These are phyloP conservation scores for Shargacucullia verbasci DNA, from an alignment of 2,888 invertebrate species.

Conservation along the genomic window DNA sequence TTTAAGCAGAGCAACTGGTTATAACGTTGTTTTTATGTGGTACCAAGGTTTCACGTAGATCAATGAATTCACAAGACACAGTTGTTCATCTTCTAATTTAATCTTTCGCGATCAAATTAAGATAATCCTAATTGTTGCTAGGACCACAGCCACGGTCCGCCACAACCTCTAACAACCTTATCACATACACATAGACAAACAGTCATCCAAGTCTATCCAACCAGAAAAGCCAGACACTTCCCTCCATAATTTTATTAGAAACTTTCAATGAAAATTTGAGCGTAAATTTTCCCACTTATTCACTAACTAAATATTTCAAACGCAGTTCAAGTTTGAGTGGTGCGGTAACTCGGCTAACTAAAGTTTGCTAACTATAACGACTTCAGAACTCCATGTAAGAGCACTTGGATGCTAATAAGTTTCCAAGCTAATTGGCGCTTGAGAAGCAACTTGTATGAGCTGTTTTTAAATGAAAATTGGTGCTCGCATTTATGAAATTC, in stretches of 20 bases:
- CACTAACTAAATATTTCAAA: conserved; percentile 54
- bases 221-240: background rate
- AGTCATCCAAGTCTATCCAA: too few species aligned
- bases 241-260: conserved; percentile 25
- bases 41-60: too few species aligned
- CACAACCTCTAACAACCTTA: too few species aligned
- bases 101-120: too few species aligned
- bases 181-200: too few species aligned
- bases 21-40: too few species aligned
- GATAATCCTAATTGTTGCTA: too few species aligned
- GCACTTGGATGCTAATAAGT: conserved; percentile 50
- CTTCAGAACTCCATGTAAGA: conserved; percentile 43
- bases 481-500: background rate
- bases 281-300: conserved; percentile 46
- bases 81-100: too few species aligned
- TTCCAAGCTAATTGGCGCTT: conserved; percentile 54
- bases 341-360: conserved; percentile 44
- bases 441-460: conserved; percentile 27
- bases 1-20: too few species aligned
- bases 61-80: too few species aligned
- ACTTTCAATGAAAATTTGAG: conserved; percentile 46
- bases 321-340: conserved; percentile 44
- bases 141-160: too few species aligned
- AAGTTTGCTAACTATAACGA: conserved; percentile 54
- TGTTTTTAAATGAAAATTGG: conserved; percentile 11